Evolutionary conservation across 2,888 invertebrate genomes (phyloP), one percentile per base, ranked within the genome.

Genomic region (Morinoia aosen): DNA sequence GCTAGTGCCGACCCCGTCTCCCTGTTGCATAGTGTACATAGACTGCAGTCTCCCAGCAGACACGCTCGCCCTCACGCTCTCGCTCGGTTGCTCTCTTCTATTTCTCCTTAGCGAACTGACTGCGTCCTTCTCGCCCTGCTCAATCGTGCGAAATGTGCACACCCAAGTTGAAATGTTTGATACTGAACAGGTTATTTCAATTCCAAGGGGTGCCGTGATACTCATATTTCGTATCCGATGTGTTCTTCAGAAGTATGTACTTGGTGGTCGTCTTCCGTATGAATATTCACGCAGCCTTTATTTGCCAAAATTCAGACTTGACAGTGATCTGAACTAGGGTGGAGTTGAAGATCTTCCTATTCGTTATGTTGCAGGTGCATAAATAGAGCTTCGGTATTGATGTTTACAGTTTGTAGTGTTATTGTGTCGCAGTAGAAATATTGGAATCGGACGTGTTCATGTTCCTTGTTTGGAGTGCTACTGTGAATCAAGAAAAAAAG

Each of bases 1-100:
- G 76, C 76, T 76, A 33, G 25, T 76, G 76, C 25, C 19, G 76
- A 25, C 3, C 76, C 33, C 33, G 76, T 93, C 57, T 48, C 57
- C 93, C 93, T 93, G 93, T 93, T 93, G 56, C 56, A 93, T 93
- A 93, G 12, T 93, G 93, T 93, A 93, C 56, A 93, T 93, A 93
- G 40, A 90, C 90, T 90, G 90, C 90, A 76, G 76, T 76, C 90
- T 90, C 88, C 33, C 90, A 16, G 90, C 90, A 90, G 90, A 90
- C 90, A 39, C 90, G 90, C 90, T 90, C 90, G 48, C 90, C 90
- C 90, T 90, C 16, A 90, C 48, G 90, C 90, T 33, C 90, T 90
- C 90, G 40, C 90, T 90, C 12, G 90, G 14, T 90, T 40, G 90
- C 90, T 76, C 25, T 76, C 33, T 76, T 76, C 76, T 33, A 76